phyloP scores from a whole-genome alignment of 2,888 invertebrate genomes.

The Drosophila affinis region DNA sequence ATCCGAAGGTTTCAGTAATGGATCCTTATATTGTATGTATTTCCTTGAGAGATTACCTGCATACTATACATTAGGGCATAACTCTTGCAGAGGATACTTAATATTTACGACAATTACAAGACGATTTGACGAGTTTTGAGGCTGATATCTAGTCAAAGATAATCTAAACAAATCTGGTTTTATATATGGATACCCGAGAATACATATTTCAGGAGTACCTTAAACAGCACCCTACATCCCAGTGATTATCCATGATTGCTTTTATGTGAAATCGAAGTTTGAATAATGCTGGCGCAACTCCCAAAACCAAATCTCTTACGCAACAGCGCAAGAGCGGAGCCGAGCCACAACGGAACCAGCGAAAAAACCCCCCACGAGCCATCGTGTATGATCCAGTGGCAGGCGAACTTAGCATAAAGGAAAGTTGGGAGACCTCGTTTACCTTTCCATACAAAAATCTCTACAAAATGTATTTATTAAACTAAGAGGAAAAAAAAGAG shows the following conservation, averaged over 20 bases:
- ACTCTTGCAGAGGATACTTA: too few relatives aligned
- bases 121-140: too few relatives aligned
- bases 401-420: constrained; percentile 31
- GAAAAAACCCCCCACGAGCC: constrained; percentile 17
- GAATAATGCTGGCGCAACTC: not conserved
- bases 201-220: not conserved
- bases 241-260: constrained; percentile 9
- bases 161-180: not conserved
- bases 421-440: constrained; percentile 18
- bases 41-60: too few relatives aligned
- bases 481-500: constrained; percentile 14
- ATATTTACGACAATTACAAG: too few relatives aligned
- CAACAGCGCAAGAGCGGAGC: constrained; percentile 1
- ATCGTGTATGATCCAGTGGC: constrained; percentile 22
- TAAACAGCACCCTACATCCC: not conserved
- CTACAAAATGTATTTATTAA: constrained; percentile 8
- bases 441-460: constrained; percentile 2
- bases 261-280: constrained; percentile 6
- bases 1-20: too few relatives aligned
- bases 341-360: constrained; percentile 13
- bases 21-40: too few relatives aligned
- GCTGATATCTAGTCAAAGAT: too few relatives aligned
- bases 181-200: not conserved
- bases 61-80: too few relatives aligned
- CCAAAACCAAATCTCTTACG: constrained; percentile 18